Conservation (phyloP, 2,888 invertebrate species). For the Pandemis cinnamomeana region DNA sequence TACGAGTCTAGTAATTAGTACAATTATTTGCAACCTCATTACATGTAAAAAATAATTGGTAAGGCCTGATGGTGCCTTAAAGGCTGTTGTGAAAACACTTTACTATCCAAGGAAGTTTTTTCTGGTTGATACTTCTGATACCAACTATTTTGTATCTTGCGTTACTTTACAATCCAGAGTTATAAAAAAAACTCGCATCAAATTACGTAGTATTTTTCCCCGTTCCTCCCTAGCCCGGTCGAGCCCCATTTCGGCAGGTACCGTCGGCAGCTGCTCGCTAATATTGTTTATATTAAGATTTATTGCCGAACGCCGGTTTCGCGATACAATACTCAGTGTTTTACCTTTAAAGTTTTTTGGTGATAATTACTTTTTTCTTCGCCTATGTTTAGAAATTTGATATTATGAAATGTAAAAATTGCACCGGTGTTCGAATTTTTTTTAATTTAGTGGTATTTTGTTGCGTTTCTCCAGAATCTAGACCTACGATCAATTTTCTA, state of each 20-base stretch:
- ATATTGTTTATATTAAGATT: conserved; percentile 66
- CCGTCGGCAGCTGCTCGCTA: conserved; percentile 43
- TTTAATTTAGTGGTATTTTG: too few relatives aligned
- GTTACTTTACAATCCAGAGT: not conserved
- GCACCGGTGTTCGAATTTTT: too few relatives aligned
- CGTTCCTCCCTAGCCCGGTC: not conserved
- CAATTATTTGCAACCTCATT: too few relatives aligned
- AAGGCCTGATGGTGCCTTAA: too few relatives aligned
- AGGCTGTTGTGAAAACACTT: too few relatives aligned
- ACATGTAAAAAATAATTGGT: too few relatives aligned
- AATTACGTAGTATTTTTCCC: conserved; percentile 22
- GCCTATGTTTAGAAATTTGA: too few relatives aligned
- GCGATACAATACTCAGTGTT: conserved; percentile 31
- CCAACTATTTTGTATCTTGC: not conserved
- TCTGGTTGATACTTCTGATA: not conserved
- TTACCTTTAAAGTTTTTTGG: conserved; percentile 12
- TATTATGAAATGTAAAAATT: too few relatives aligned
- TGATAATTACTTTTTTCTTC: not conserved
- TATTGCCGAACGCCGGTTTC: conserved; percentile 52
- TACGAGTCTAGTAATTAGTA: too few relatives aligned
- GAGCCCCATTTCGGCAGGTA: conserved; percentile 17
- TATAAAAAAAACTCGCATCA: not conserved
- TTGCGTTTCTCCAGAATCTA: too few relatives aligned
- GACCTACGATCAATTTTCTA: too few relatives aligned
- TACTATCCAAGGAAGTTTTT: too few relatives aligned